Base-by-base conservation (phyloP, 2,888 invertebrate genomes). In the Cacoxenus indagator region DNA sequence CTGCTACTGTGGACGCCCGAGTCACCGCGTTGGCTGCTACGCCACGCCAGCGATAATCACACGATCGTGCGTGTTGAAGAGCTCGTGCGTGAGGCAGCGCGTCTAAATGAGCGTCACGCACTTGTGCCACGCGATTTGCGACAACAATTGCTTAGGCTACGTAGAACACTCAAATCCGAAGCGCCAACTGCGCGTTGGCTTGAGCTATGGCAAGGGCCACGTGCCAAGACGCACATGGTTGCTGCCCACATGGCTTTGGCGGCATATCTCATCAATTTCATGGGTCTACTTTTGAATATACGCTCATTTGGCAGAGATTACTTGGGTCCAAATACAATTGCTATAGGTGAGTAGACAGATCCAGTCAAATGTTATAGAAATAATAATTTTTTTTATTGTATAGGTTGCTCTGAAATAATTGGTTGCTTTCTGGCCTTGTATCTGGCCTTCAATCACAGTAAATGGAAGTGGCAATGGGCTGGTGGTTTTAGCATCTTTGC, bases 271-370 rank as follows among this genome's bases (percentile, higher is more conserved):
- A 83, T 86, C 17, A 85, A 85, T 61, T 89, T 88, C 72, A 88
- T 88, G 74, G 89, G 89, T 2, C 86, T 88, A 78, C 73, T 89
- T 57, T 76, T 89, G 57, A 89, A 89, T 75, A 85, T 88, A 31
- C 85, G 89, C 68, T 87, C 87, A 43, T 88, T 89, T 72, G 89
- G 89, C 11, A 75, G 88, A 37, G 85, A 87, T 51, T 85, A 87
- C 76, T 76, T 89, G 22, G 78, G 76, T 9, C 72, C 84, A n/a
- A 89, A 88, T 67, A 89, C 88, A 2, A 82, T 88, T 45, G 81
- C 85, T 43, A 87, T 87, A 77, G 89, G 87, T 85, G 75, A 77
- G 69, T 66, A 46, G 26, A 43, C 19, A 27, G 27, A n/a, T 29
- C 11, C 5, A 8, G 14, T 14, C 14, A 5, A 6, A 55, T 55